phyloP scores from a whole-genome alignment of 2,888 invertebrate species.

The Erebia palarica region DNA sequence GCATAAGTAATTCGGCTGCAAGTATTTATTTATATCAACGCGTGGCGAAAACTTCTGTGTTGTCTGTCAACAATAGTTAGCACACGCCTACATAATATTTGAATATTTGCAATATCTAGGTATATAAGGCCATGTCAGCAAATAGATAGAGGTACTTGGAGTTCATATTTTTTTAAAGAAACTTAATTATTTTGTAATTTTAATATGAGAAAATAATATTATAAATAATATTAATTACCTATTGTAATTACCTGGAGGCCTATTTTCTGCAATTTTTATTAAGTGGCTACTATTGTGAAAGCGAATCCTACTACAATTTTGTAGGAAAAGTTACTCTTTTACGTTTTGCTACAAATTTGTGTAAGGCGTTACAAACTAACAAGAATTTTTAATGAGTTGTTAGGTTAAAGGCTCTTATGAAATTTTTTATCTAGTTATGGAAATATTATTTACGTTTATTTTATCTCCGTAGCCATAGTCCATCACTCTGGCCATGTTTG shows the following conservation, averaged over 20 bases:
- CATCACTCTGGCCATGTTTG: too few relatives aligned
- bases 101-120: slow-evolving; percentile 16
- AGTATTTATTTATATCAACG: background rate
- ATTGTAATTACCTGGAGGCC: background rate
- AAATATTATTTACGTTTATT: too few relatives aligned
- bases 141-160: slow-evolving; percentile 4
- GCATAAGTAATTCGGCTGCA: background rate
- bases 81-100: background rate
- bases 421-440: too few relatives aligned
- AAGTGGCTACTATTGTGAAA: too few relatives aligned
- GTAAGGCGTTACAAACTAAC: background rate
- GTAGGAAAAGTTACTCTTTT: background rate
- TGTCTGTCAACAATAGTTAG: background rate
- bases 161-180: background rate
- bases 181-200: slow-evolving; percentile 3
- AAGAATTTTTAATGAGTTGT: background rate
- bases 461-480: too few relatives aligned
- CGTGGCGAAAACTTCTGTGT: slow-evolving; percentile 19
- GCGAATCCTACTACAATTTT: background rate
- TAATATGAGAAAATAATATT: background rate
- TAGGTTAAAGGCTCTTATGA: too few relatives aligned
- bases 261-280: background rate
- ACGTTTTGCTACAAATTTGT: background rate
- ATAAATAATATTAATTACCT: background rate
- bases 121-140: slow-evolving; percentile 12